These are phyloP conservation scores for Coturnix japonica DNA, from an alignment of 2,113 vertebrate genomes.

Conservation along the genomic window DNA sequence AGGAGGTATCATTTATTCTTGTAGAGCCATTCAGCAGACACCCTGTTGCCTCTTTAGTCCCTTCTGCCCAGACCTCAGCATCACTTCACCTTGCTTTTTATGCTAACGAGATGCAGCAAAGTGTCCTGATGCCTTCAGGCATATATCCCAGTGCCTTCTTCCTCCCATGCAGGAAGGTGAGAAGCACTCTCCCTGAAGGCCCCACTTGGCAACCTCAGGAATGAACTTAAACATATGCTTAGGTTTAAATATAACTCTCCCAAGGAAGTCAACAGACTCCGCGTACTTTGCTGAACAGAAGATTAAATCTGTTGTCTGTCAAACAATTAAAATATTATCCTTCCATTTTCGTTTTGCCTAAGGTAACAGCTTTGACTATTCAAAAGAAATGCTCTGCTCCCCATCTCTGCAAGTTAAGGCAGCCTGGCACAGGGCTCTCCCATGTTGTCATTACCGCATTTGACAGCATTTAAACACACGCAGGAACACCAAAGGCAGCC, in stretches of 20 bases:
- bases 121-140: background rate
- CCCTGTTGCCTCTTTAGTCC: background rate
- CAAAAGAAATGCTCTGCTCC: background rate
- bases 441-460: background rate
- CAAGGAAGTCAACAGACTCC: background rate
- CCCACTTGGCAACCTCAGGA: background rate
- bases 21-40: background rate
- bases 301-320: background rate
- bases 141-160: background rate
- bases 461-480: background rate
- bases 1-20: background rate
- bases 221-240: background rate
- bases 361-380: background rate
- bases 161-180: background rate
- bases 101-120: background rate
- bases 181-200: background rate
- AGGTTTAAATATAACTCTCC: background rate
- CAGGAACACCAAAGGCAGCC: background rate
- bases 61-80: background rate
- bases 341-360: background rate
- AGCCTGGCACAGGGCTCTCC: background rate
- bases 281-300: background rate
- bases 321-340: background rate
- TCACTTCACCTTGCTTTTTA: background rate
- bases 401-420: rapidly evolving